Conservation (phyloP, 2,888 invertebrate species). For the Pheosia gnoma region DNA sequence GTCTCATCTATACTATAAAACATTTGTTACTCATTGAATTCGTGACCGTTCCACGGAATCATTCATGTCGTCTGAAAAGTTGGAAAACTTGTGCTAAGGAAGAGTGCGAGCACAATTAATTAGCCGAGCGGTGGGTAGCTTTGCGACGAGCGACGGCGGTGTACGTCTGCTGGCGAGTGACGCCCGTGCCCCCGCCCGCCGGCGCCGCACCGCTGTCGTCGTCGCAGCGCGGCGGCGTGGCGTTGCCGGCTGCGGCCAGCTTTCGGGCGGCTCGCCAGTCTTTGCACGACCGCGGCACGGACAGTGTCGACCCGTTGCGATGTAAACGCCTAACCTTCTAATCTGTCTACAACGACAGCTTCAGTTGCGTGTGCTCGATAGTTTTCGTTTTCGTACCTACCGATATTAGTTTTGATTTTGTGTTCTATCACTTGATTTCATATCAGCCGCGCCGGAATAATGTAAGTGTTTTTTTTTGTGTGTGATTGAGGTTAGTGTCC, state of each 20-base stretch:
- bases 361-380: slow-evolving; percentile 66
- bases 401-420: slow-evolving; percentile 66
- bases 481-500: slow-evolving; percentile 63
- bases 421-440: slow-evolving; percentile 54
- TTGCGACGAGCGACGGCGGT: slow-evolving; percentile 31
- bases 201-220: slow-evolving; percentile 38
- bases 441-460: slow-evolving; percentile 58
- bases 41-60: slow-evolving; percentile 30
- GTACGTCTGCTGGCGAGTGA: slow-evolving; percentile 62
- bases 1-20: slow-evolving; percentile 44
- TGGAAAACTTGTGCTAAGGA: slow-evolving; percentile 43
- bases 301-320: slow-evolving; percentile 81
- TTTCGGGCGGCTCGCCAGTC: slow-evolving; percentile 60
- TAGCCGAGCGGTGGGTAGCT: slow-evolving; percentile 34
- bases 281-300: slow-evolving; percentile 79
- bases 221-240: slow-evolving; percentile 44
- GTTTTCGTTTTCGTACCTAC: slow-evolving; percentile 55
- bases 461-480: slow-evolving; percentile 77
- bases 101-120: slow-evolving; percentile 25
- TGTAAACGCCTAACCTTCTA: slow-evolving; percentile 78
- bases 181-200: slow-evolving; percentile 59
- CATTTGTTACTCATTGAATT: slow-evolving; percentile 11
- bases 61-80: slow-evolving; percentile 52
- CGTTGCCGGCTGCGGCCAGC: slow-evolving; percentile 31
- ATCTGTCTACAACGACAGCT: slow-evolving; percentile 80